Evolutionary conservation across 2,888 invertebrate genomes (phyloP).

Genomic region (Mylabris sibirica): DNA sequence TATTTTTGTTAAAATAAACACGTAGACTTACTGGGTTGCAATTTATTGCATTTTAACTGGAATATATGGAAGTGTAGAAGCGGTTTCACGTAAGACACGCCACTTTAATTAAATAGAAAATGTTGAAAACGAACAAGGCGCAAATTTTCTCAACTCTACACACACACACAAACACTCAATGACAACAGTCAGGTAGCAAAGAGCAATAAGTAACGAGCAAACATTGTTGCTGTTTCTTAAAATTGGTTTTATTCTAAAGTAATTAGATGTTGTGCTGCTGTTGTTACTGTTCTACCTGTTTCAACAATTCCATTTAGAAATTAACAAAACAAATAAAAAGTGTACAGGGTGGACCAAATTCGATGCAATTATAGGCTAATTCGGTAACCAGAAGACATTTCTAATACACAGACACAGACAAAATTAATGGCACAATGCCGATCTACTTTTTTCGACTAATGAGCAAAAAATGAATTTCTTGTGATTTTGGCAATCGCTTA

Average conservation of each 20-base stretch:
- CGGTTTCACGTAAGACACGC: constrained; percentile 35
- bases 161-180: not conserved
- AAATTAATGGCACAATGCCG: too few species aligned
- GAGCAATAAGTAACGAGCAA: not conserved
- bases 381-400: too few species aligned
- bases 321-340: constrained; percentile 12
- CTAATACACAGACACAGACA: too few species aligned
- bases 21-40: constrained; percentile 20
- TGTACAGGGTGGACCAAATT: too few species aligned
- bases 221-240: not conserved
- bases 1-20: not conserved
- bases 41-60: constrained; percentile 42
- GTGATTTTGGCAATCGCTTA: too few species aligned
- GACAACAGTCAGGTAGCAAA: not conserved
- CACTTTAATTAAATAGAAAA: constrained; percentile 42
- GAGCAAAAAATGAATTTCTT: too few species aligned
- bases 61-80: constrained; percentile 41
- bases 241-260: constrained; percentile 20
- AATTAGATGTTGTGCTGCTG: constrained; percentile 7
- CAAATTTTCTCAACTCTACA: constrained; percentile 13
- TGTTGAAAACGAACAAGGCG: constrained; percentile 17
- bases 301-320: not conserved
- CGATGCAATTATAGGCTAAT: too few species aligned
- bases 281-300: constrained; percentile 5
- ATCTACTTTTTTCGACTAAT: too few species aligned